Percentiles rank a stretch among this genome's conserved stretches.
phyloP scores from a whole-genome alignment of 2,113 vertebrate genomes.

The human (Homo sapiens) region GRCh38 chr14:65291501-65292000 shows the following conservation, averaged over 20 bases:
- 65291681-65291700: neutral
- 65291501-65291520: too few species aligned
- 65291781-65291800: neutral
- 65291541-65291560: too few species aligned
- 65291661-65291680: neutral
- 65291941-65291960: neutral
- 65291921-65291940: neutral
- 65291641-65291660: too few species aligned
- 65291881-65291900: neutral
- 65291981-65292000: neutral
- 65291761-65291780: neutral
- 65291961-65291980: neutral
- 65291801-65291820: neutral
- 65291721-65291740: neutral
- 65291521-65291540: too few species aligned
- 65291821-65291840: neutral
- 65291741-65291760: neutral
- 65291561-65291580: too few species aligned
- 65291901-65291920: neutral
- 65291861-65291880: neutral
- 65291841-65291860: neutral
- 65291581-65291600: too few species aligned
- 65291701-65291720: neutral
- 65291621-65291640: too few species aligned
- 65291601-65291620: too few species aligned